Percentiles rank a stretch among this genome's conserved stretches.
Evolutionary conservation across 1,140 invertebrate species (phyloP).

Genomic region (Ephestia elutella): DNA sequence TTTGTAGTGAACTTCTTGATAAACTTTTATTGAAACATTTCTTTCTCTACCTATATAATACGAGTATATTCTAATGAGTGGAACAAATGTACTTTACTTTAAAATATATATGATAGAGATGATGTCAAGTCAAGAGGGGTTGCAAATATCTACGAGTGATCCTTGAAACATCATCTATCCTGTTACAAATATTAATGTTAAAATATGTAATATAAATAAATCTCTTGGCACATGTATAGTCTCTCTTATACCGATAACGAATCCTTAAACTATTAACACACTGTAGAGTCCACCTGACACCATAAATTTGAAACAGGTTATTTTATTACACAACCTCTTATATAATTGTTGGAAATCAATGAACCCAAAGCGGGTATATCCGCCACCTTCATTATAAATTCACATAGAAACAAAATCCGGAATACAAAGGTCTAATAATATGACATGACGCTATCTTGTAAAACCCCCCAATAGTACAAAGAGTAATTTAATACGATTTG

Average conservation of each 20-base stretch:
- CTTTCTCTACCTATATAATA: too few relatives aligned
- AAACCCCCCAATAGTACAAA: not conserved
- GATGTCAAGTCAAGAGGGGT: too few relatives aligned
- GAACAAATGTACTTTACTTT: too few relatives aligned
- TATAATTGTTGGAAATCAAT: not conserved
- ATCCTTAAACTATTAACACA: not conserved
- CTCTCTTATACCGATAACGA: not conserved
- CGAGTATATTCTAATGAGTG: too few relatives aligned
- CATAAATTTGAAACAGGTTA: not conserved
- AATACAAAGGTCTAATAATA: not conserved
- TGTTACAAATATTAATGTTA: too few relatives aligned
- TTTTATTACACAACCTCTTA: not conserved
- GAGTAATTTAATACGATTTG: too few relatives aligned
- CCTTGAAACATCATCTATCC: too few relatives aligned
- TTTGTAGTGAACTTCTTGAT: too few relatives aligned
- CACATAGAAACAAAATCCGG: slow-evolving; percentile 3
- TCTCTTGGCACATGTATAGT: not conserved
- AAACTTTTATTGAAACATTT: too few relatives aligned
- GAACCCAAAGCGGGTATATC: not conserved
- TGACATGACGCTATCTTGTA: not conserved
- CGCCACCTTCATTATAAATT: not conserved
- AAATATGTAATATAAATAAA: not conserved
- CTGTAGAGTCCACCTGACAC: not conserved
- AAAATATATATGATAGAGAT: too few relatives aligned
- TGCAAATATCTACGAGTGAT: too few relatives aligned